Percentiles rank a stretch among this genome's conserved stretches.
Conservation (phyloP, 1,140 invertebrate genomes). For the Drosophila lini region DNA sequence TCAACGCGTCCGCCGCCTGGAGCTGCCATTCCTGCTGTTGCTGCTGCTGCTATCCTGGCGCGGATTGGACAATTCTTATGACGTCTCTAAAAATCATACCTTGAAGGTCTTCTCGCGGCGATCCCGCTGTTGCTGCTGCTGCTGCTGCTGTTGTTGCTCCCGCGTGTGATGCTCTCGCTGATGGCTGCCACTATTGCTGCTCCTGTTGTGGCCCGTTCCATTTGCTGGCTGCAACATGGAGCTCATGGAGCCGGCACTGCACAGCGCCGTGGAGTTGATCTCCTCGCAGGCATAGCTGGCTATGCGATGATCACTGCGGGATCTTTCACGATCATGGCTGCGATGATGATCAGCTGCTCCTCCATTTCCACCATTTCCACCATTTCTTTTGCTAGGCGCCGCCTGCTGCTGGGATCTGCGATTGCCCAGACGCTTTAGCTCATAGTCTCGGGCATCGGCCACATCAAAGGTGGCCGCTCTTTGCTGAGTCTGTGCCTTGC, state of each 20-base stretch:
- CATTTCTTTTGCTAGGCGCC: slow-evolving; percentile 64
- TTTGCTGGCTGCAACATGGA: slow-evolving; percentile 53
- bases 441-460: slow-evolving; percentile 77
- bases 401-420: slow-evolving; percentile 76
- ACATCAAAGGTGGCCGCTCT: slow-evolving; percentile 78
- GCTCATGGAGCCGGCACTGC: slow-evolving; percentile 71
- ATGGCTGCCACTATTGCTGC: slow-evolving; percentile 8
- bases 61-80: slow-evolving; percentile 84
- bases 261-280: slow-evolving; percentile 31
- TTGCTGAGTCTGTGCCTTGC: slow-evolving; percentile 55
- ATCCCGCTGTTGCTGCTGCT: slow-evolving; percentile 74
- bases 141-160: slow-evolving; percentile 54
- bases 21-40: slow-evolving; percentile 33
- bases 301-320: slow-evolving; percentile 80
- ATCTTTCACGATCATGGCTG: slow-evolving; percentile 73
- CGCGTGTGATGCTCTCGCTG: slow-evolving; percentile 52
- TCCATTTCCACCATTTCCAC: slow-evolving; percentile 39
- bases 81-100: slow-evolving; percentile 85
- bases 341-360: slow-evolving; percentile 57
- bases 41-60: slow-evolving; percentile 51
- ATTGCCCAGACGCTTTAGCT: slow-evolving; percentile 76
- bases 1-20: slow-evolving; percentile 67
- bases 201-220: slow-evolving; percentile 28
- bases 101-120: slow-evolving; percentile 84
- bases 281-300: slow-evolving; percentile 77